Conservation (phyloP, 1,140 invertebrate species). For the Bombus picipes region DNA sequence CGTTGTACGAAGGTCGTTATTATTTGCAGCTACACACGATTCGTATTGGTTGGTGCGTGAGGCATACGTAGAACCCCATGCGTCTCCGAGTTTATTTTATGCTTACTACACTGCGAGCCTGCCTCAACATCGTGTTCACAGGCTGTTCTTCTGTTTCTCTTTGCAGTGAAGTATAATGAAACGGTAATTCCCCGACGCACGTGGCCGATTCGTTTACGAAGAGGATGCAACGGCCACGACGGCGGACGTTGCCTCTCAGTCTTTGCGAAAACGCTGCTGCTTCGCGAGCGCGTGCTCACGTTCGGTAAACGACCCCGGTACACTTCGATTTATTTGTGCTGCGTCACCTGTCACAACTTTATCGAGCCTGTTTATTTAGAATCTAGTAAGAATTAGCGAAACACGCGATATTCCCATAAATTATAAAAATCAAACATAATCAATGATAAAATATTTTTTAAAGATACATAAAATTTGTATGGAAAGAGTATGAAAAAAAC, state of each 20-base stretch:
- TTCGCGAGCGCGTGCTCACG: slow-evolving; percentile 13
- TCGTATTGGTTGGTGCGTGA: slow-evolving; percentile 64
- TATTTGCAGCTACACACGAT: slow-evolving; percentile 63
- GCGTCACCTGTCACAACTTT: neutral
- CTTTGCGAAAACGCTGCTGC: slow-evolving; percentile 19
- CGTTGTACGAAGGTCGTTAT: slow-evolving; percentile 63
- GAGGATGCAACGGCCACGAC: slow-evolving; percentile 31
- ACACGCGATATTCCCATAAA: neutral
- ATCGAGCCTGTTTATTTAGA: neutral
- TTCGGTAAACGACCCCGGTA: neutral
- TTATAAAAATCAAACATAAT: no score
- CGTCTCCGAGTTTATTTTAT: slow-evolving; percentile 72
- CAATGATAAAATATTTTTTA: no score
- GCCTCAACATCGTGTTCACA: slow-evolving; percentile 60
- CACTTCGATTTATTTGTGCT: neutral
- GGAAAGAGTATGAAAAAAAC: no score
- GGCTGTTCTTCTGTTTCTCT: slow-evolving; percentile 47
- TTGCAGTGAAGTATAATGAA: slow-evolving; percentile 62
- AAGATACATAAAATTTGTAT: no score
- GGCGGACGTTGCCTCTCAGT: slow-evolving; percentile 36
- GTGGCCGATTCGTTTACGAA: slow-evolving; percentile 58
- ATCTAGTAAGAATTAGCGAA: neutral
- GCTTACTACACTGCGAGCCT: slow-evolving; percentile 62
- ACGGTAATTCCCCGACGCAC: slow-evolving; percentile 65
- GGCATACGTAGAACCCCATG: slow-evolving; percentile 70